Evolutionary conservation across 2,113 vertebrate species (phyloP).

Genomic region (Guaruba guarouba): DNA sequence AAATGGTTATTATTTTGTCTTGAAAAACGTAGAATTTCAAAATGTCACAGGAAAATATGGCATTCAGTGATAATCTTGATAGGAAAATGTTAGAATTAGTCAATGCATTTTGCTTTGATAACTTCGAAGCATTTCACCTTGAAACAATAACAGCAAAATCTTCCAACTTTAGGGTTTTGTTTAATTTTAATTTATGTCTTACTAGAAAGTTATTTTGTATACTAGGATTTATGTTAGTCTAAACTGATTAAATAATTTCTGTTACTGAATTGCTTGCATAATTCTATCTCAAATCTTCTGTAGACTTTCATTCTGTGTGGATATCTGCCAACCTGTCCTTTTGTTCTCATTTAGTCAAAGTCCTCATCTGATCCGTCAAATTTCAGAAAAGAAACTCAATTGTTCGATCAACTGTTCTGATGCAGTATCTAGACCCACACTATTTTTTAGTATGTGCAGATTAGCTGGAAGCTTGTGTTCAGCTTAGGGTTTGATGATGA

Average conservation of each 20-base stretch:
- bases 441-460: neutral
- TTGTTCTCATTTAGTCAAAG: neutral
- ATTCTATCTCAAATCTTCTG: neutral
- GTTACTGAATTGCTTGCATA: neutral
- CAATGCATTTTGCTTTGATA: neutral
- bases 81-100: neutral
- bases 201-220: neutral
- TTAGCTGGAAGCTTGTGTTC: neutral
- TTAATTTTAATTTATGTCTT: neutral
- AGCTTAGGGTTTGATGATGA: neutral
- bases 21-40: neutral
- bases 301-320: neutral
- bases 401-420: neutral
- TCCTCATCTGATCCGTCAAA: neutral
- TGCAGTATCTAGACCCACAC: neutral
- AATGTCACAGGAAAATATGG: neutral
- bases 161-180: neutral
- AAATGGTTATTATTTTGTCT: neutral
- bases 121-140: neutral
- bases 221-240: neutral
- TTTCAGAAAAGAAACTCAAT: neutral
- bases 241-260: neutral
- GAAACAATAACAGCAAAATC: neutral
- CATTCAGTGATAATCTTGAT: neutral
- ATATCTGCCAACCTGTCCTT: neutral